These are phyloP conservation scores for Holotrichia oblita DNA, from an alignment of 1,140 invertebrate species.

Conservation along the genomic window DNA sequence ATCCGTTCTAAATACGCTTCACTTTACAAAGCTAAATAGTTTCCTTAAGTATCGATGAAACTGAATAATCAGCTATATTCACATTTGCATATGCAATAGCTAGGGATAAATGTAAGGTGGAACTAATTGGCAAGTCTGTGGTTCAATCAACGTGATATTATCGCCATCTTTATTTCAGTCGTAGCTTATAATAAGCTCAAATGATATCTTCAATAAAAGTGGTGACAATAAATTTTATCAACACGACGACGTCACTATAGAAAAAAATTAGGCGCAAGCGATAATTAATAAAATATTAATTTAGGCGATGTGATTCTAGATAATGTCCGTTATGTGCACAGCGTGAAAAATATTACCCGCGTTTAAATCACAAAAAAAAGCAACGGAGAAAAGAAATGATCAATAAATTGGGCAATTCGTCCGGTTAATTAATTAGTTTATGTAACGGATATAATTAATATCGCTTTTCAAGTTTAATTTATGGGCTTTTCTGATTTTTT, in stretches of 20 bases:
- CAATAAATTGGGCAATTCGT: conserved; percentile 7
- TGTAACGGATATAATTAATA: neutral
- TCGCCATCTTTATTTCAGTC: neutral
- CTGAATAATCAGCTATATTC: neutral
- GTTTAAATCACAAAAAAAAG: neutral
- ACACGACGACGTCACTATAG: neutral
- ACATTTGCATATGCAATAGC: neutral
- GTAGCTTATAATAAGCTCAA: neutral
- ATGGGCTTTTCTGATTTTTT: neutral
- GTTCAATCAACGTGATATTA: neutral
- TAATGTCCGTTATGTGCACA: neutral
- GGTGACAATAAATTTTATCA: conserved; percentile 2
- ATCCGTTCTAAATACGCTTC: conserved; percentile 4
- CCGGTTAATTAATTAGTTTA: conserved; percentile 12
- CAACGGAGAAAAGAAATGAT: neutral
- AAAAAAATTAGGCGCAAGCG: neutral
- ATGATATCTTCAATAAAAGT: neutral
- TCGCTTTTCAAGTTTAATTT: conserved; percentile 7
- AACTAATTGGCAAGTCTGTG: neutral
- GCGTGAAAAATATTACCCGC: conserved; percentile 5
- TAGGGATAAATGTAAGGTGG: neutral
- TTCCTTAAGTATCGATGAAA: neutral
- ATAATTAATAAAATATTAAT: conserved; percentile 18
- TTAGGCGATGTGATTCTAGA: conserved; percentile 12
- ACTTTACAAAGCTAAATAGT: neutral